Evolutionary conservation across 2,888 invertebrate species (phyloP).

Genomic region (Rugalucina vietnamica): DNA sequence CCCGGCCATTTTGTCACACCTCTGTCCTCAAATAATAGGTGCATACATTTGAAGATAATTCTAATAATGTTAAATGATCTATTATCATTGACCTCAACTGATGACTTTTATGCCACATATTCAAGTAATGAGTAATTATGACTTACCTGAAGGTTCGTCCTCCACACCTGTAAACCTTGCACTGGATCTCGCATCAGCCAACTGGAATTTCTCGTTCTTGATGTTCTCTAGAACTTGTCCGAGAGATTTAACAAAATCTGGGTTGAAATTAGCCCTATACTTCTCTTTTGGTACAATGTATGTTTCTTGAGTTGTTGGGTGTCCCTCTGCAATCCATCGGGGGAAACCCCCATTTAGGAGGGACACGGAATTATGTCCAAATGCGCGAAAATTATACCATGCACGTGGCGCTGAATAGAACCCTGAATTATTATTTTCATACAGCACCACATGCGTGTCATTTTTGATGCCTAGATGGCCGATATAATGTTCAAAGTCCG

Average conservation of each 20-base stretch:
- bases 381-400: slow-evolving; percentile 81
- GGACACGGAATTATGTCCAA: slow-evolving; percentile 79
- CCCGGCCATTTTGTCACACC: no score
- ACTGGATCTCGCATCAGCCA: slow-evolving; percentile 78
- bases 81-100: no score
- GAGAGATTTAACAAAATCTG: slow-evolving; percentile 71
- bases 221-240: slow-evolving; percentile 76
- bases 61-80: no score
- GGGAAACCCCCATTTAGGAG: slow-evolving; percentile 79
- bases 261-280: slow-evolving; percentile 68
- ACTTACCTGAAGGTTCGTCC: slow-evolving; percentile 76
- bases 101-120: no score
- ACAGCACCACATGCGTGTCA: slow-evolving; percentile 78
- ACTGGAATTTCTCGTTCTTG: slow-evolving; percentile 61
- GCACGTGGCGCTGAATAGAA: slow-evolving; percentile 77
- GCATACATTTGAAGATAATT: no score
- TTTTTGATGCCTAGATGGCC: slow-evolving; percentile 78
- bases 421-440: slow-evolving; percentile 76
- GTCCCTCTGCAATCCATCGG: slow-evolving; percentile 72
- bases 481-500: slow-evolving; percentile 77
- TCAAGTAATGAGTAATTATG: no score
- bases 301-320: slow-evolving; percentile 57
- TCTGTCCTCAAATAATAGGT: no score
- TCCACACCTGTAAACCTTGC: slow-evolving; percentile 78
- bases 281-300: slow-evolving; percentile 34